A percentile compares a stretch with the other conserved stretches of the same genome.
phyloP scores from a whole-genome alignment of 2,888 invertebrate genomes.

The Sialis fuliginosa region DNA sequence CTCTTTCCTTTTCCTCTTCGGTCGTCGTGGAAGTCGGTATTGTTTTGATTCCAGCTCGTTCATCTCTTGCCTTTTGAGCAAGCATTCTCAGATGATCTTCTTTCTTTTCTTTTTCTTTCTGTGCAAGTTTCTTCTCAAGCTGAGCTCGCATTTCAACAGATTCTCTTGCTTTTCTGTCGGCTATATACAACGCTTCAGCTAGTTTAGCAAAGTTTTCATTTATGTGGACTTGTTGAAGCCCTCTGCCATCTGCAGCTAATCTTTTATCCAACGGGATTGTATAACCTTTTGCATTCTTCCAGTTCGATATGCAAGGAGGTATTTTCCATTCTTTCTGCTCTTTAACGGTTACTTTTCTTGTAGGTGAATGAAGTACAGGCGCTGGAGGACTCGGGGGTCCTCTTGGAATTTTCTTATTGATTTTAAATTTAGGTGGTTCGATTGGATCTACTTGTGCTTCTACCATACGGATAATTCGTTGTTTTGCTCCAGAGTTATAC shows the following conservation, averaged over 20 bases:
- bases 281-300: constrained; percentile 98
- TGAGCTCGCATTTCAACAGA: constrained; percentile 94
- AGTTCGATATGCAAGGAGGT: constrained; percentile 97
- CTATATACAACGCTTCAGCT: constrained; percentile 94
- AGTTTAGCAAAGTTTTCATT: constrained; percentile 99
- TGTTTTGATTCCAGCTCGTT: constrained; percentile 66
- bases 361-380: constrained; percentile 96
- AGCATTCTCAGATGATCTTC: constrained; percentile 85
- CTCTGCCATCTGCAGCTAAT: constrained; percentile 93
- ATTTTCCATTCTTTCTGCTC: constrained; percentile 99
- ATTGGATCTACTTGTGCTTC: constrained; percentile 92
- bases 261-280: constrained; percentile 97
- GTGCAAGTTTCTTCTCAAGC: constrained; percentile 87
- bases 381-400: constrained; percentile 98
- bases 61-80: constrained; percentile 91
- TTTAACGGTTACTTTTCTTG: constrained; percentile 91
- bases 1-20: constrained; percentile 64
- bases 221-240: constrained; percentile 91
- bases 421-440: constrained; percentile 96
- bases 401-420: constrained; percentile 96
- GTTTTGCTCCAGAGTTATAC: constrained; percentile 94
- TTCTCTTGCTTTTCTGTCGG: constrained; percentile 89
- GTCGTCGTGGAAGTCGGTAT: constrained; percentile 30
- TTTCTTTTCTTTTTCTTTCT: constrained; percentile 95
- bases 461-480: constrained; percentile 90